These are phyloP conservation scores for Xiphophorus couchianus DNA, from an alignment of 2,113 vertebrate genomes.

Conservation along the genomic window DNA sequence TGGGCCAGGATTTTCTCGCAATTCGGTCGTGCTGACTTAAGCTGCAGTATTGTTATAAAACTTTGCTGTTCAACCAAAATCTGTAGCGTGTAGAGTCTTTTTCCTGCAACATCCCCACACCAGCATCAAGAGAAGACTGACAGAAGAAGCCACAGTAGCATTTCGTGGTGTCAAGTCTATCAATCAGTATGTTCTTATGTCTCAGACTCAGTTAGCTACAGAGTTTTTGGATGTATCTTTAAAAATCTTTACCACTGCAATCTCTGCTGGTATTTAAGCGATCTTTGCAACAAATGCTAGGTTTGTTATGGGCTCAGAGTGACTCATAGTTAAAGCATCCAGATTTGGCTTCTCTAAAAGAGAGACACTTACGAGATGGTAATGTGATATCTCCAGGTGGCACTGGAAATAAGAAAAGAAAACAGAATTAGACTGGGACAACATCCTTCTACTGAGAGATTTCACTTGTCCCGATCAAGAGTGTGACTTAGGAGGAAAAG, in stretches of 20 bases:
- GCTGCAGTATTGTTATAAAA: too few species aligned
- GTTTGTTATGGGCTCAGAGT: not conserved
- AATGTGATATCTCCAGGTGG: slow-evolving; percentile 11
- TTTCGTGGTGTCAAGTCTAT: not conserved
- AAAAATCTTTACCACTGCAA: not conserved
- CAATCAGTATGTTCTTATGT: not conserved
- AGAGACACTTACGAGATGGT: slow-evolving; percentile 60
- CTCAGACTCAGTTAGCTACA: not conserved
- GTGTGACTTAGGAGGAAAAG: slow-evolving; percentile 42
- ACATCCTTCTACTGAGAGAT: slow-evolving; percentile 37
- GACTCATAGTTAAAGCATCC: not conserved
- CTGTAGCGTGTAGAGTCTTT: too few species aligned
- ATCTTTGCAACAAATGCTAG: not conserved
- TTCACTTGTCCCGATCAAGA: slow-evolving; percentile 30
- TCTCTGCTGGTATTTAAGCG: not conserved
- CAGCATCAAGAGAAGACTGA: too few species aligned
- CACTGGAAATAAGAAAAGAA: slow-evolving; percentile 45
- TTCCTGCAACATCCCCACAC: too few species aligned
- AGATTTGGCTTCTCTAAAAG: not conserved
- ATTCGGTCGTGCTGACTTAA: too few species aligned
- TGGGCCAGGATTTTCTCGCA: too few species aligned
- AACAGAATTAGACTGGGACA: slow-evolving; percentile 20
- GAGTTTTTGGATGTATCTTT: too few species aligned
- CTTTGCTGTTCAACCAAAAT: too few species aligned
- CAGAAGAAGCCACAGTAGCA: too few species aligned